Evolutionary conservation across 1,140 invertebrate species (phyloP).

Genomic region (Drosophila carrolli): DNA sequence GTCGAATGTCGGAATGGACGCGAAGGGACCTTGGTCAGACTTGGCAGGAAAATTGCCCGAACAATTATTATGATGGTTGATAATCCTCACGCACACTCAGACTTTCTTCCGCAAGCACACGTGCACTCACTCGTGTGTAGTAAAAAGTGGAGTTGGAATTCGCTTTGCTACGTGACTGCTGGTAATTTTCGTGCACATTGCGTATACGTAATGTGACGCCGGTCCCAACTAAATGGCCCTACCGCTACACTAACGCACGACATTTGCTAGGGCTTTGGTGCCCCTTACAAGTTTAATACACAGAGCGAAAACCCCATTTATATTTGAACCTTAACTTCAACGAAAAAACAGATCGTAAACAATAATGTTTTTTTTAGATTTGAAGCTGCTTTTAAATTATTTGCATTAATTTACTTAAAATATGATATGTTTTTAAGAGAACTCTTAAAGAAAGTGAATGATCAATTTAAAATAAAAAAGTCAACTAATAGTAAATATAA

Average conservation of each 20-base stretch:
- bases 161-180: constrained; percentile 39
- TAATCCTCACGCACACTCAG: constrained; percentile 27
- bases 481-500: not conserved
- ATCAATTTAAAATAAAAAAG: too few species aligned
- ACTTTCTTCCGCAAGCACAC: constrained; percentile 9
- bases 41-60: constrained; percentile 34
- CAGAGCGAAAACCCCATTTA: not conserved
- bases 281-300: constrained; percentile 7
- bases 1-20: constrained; percentile 47
- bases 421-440: too few species aligned
- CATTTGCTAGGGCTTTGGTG: constrained; percentile 41
- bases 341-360: too few species aligned
- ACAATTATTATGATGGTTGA: constrained; percentile 64
- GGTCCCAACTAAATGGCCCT: constrained; percentile 53
- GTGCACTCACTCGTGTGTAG: constrained; percentile 41
- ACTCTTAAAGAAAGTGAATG: too few species aligned
- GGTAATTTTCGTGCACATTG: constrained; percentile 48
- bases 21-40: constrained; percentile 31
- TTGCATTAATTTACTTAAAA: too few species aligned
- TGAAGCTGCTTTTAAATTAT: too few species aligned
- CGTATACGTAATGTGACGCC: constrained; percentile 59
- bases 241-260: constrained; percentile 32
- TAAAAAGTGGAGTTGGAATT: constrained; percentile 49
- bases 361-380: too few species aligned
- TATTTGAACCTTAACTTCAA: too few species aligned